Evolutionary conservation across 2,113 vertebrate species (phyloP).

Genomic region (Puntigrus tetrazona): DNA sequence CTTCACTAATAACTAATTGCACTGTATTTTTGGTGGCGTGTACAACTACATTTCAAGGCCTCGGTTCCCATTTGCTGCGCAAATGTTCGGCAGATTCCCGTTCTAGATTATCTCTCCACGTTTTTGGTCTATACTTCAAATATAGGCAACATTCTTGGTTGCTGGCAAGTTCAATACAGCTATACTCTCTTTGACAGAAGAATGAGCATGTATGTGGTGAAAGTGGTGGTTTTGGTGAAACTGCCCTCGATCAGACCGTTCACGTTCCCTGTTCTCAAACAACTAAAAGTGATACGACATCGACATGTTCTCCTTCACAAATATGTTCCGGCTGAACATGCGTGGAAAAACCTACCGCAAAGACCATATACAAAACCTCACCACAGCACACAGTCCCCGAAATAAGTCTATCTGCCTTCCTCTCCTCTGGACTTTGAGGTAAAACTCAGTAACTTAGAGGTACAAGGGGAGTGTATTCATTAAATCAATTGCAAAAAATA

Average conservation of each 20-base stretch:
- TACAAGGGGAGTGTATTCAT: slow-evolving; percentile 73
- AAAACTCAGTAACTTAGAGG: slow-evolving; percentile 75
- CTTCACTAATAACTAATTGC: slow-evolving; percentile 68
- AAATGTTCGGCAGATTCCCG: slow-evolving; percentile 28
- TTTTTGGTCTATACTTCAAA: slow-evolving; percentile 40
- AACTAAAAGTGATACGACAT: slow-evolving; percentile 33
- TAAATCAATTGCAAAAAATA: slow-evolving; percentile 67
- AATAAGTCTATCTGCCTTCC: slow-evolving; percentile 26
- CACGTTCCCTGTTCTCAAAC: slow-evolving; percentile 10
- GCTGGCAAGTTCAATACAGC: slow-evolving; percentile 19
- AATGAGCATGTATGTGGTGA: slow-evolving; percentile 34
- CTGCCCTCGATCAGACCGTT: slow-evolving; percentile 18
- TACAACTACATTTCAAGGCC: slow-evolving; percentile 51
- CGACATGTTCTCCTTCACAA: slow-evolving; percentile 28
- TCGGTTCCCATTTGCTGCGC: slow-evolving; percentile 24
- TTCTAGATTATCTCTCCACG: slow-evolving; percentile 59
- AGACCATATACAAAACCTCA: slow-evolving; percentile 34
- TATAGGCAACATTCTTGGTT: slow-evolving; percentile 22
- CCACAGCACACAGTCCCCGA: slow-evolving; percentile 32
- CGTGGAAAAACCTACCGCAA: slow-evolving; percentile 24
- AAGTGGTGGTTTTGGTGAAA: slow-evolving; percentile 35
- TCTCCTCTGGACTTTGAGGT: slow-evolving; percentile 56
- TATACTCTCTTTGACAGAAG: neutral
- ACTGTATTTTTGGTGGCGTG: slow-evolving; percentile 61
- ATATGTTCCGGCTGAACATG: slow-evolving; percentile 13